phyloP scores from a whole-genome alignment of 2,113 vertebrate genomes.

The Cyanistes caeruleus region DNA sequence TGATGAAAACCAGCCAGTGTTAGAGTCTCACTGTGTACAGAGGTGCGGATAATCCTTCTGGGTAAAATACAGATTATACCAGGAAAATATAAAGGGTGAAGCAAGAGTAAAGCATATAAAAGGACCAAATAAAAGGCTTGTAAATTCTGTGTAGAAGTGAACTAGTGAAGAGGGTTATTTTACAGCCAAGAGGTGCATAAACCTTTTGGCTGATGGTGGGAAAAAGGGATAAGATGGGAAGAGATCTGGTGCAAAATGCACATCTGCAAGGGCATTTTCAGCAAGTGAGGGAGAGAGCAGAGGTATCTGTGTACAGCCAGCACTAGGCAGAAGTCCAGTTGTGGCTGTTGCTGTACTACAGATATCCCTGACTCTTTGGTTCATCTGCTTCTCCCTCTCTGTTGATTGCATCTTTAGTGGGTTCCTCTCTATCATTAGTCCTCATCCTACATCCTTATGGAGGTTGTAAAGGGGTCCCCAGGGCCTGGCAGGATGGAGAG shows the following conservation, averaged over 20 bases:
- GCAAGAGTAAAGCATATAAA: neutral
- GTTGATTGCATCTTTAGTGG: neutral
- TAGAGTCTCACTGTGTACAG: neutral
- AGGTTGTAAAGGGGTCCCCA: neutral
- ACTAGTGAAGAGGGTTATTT: neutral
- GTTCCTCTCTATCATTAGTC: neutral
- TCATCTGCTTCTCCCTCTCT: neutral
- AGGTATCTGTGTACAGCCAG: neutral
- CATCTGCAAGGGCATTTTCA: neutral
- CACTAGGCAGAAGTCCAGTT: neutral
- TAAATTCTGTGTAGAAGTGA: neutral
- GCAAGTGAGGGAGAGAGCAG: neutral
- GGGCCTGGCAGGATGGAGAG: neutral
- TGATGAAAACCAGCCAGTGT: neutral
- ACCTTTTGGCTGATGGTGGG: neutral
- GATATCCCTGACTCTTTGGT: neutral
- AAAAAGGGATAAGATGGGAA: neutral
- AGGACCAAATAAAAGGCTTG: neutral
- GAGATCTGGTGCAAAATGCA: neutral
- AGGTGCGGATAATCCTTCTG: neutral
- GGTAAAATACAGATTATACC: neutral
- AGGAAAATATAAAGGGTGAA: neutral
- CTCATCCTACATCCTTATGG: neutral
- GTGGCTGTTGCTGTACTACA: neutral
- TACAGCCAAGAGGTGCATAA: neutral